Base-by-base conservation (phyloP, 2,888 invertebrate genomes). In the Proisotoma minuta region DNA sequence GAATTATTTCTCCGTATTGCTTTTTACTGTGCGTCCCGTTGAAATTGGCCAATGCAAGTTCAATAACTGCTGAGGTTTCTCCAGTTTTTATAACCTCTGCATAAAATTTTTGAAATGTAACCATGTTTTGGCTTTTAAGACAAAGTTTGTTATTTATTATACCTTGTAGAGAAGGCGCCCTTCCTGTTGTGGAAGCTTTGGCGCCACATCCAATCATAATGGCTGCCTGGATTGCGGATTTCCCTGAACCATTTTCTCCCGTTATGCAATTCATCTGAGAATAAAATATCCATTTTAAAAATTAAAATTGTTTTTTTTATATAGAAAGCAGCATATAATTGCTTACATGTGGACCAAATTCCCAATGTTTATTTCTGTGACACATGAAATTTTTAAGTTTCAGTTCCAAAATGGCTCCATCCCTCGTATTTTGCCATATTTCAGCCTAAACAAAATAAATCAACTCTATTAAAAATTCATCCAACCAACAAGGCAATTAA, bases 221-320 rank as follows among this genome's bases (percentile, higher is more conserved):
- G 2, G 56, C 40, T 2, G 40, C n/a, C 26, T 24, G 56, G 4
- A 56, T 56, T 10, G 43, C 56, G 12, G 39, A 43, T 23, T 56
- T 56, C 3, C 56, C 56, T 2, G 56, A 39, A 39, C 56, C 56
- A 23, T 56, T 56, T 34, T 47, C 43, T 43, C 56, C 56, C 20
- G 23, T 4, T 2, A 56, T 40, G n/a, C 40, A 15, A 27, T 56
- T 56, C 18, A 56, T 20, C 56, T 56, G 20, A 23, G 23, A 23
- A 18, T n/a, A 23, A 39, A 39, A 10, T 39, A 4, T n/a, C 15
- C 5, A 39, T 34, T 54, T 54, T 54, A 15, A 40, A 15, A 43
- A 43, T 56, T 43, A 5, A 18, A 43, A 39, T n/a, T 39, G 24
- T 56, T 3, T 10, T 40, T 24, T 8, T 15, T 22, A 26, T 28